phyloP scores from a whole-genome alignment of 1,140 invertebrate genomes.

The Dinothrombium tinctorium region DNA sequence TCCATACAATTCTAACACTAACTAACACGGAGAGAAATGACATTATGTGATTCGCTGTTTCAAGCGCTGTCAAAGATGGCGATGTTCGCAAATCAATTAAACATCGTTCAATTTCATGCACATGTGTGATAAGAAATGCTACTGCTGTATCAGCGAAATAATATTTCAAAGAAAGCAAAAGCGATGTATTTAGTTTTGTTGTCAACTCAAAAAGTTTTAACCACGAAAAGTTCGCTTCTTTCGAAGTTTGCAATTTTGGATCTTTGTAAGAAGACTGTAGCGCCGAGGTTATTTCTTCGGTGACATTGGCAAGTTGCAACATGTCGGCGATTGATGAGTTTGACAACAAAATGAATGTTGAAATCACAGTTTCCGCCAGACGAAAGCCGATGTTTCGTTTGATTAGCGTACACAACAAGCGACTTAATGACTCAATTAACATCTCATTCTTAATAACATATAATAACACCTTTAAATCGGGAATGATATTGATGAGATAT shows the following conservation, averaged over 20 bases:
- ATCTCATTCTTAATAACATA: neutral
- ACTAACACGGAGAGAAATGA: slow-evolving; percentile 1
- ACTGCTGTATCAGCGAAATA: slow-evolving; percentile 5
- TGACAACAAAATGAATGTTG: slow-evolving; percentile 2
- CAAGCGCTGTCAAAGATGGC: neutral
- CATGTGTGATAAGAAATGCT: slow-evolving; percentile 6
- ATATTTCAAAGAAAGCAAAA: slow-evolving; percentile 3
- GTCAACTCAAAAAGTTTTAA: slow-evolving; percentile 3
- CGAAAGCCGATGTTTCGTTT: slow-evolving; percentile 3
- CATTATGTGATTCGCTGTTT: neutral
- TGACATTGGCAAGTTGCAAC: neutral
- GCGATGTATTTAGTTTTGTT: slow-evolving; percentile 3
- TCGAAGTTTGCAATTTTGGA: neutral
- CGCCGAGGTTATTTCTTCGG: neutral
- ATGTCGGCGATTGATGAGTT: neutral
- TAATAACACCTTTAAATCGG: neutral
- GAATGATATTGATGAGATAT: neutral
- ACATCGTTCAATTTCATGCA: neutral
- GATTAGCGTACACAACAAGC: slow-evolving; percentile 4
- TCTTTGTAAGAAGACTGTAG: no score
- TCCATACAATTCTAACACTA: slow-evolving; percentile 4
- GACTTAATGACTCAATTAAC: slow-evolving; percentile 1
- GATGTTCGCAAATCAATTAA: neutral
- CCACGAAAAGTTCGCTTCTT: neutral
- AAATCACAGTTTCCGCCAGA: slow-evolving; percentile 1